Base-by-base conservation (phyloP, 2,888 invertebrate genomes). In the Leptothorax acervorum region DNA sequence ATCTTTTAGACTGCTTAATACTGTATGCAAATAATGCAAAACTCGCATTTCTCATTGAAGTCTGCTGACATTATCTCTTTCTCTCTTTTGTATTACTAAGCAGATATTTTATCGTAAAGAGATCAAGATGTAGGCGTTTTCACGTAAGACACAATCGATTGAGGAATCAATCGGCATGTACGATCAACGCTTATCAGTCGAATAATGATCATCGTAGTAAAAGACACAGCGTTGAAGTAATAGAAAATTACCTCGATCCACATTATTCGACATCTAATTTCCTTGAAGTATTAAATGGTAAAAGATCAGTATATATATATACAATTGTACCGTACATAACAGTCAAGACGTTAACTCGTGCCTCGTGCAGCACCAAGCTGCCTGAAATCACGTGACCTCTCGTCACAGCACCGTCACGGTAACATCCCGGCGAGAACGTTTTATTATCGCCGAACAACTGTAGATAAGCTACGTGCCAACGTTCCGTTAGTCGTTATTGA, bases 1-100 rank as follows among this genome's bases (percentile, higher is more conserved):
- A 73, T 74, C 76, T 84, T 84, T 78, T 57, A 85, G 65, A 74
- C 60, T 70, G 75, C 76, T 87, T 90, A 90, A 90, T 90, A 90
- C 90, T 90, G 89, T 88, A 83, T 83, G 86, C 84, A 87, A 84
- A 65, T 85, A 87, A 90, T 76, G 86, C 81, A 53, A 74, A 71
- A 57, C 35, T 84, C 15, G 28, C 15, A 53, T 48, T 60, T 57
- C 18, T 55, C 60, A 23, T 75, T 28, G 12, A 78, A 84, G 31
- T 65, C 45, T 51, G 48, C 53, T 60, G 53, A 55, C 81, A 81
- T 85, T 51, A 39, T 81, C 35, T n/a, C 68, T 62, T 75, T 53
- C 23, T 82, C 42, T 42, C 53, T 23, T 57, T 35, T 45, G 18
- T 51, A n/a, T 70, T 63, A 81, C 39, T 66, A 71, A 76, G 78